phyloP scores from a whole-genome alignment of 2,888 invertebrate species.

The Formica aserva region DNA sequence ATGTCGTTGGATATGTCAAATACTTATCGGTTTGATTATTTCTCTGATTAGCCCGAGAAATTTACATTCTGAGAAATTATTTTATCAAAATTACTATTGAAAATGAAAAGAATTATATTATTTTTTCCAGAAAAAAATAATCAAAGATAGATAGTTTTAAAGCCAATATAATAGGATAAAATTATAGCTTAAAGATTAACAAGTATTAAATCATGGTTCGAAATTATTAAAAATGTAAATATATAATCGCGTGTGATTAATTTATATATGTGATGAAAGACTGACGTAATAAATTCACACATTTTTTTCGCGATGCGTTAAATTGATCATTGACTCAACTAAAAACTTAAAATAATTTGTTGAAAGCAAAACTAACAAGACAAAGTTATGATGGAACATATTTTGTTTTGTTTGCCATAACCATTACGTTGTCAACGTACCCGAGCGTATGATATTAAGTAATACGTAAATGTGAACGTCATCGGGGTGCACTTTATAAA shows the following conservation, averaged over 20 bases:
- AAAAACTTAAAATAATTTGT: constrained; percentile 3
- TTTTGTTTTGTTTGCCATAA: constrained; percentile 1
- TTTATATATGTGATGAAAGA: background rate
- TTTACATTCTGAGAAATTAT: background rate
- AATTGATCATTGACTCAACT: background rate
- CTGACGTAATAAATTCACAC: background rate
- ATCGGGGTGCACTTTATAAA: constrained; percentile 41
- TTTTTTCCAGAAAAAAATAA: background rate
- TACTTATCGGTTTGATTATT: background rate
- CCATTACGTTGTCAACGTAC: constrained; percentile 19
- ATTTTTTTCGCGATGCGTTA: background rate
- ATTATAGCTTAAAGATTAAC: background rate
- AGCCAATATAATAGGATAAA: background rate
- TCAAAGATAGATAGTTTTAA: background rate
- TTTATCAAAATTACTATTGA: background rate
- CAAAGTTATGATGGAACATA: background rate
- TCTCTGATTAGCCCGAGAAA: background rate
- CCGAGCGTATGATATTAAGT: constrained; percentile 42
- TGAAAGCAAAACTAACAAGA: background rate
- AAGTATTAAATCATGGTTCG: background rate
- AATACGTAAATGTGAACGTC: constrained; percentile 40
- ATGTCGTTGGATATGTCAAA: background rate
- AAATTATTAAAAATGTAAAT: background rate
- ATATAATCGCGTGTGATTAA: background rate
- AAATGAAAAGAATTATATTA: background rate